Conservation (phyloP, 1,140 invertebrate species). For the Drosophila pectinifera region DNA sequence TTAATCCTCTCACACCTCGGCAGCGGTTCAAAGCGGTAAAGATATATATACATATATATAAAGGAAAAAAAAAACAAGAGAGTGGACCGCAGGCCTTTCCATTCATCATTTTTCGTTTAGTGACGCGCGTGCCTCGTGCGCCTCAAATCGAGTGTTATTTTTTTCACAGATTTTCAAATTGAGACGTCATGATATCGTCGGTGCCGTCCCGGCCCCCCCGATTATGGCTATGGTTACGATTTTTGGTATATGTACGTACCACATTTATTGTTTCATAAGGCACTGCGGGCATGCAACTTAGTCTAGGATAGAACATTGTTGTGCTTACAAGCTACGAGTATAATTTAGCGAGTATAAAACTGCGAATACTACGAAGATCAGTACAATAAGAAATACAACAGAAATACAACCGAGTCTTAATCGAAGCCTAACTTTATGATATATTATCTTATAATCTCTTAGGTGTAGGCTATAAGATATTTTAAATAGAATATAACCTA, state of each 20-base stretch:
- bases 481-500: constrained; percentile 7
- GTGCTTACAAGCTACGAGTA: constrained; percentile 39
- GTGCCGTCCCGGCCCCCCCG: constrained; percentile 20
- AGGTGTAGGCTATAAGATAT: background rate
- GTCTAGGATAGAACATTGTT: constrained; percentile 32
- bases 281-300: constrained; percentile 63
- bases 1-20: constrained; percentile 40
- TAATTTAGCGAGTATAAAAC: constrained; percentile 49
- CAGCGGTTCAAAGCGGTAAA: constrained; percentile 22
- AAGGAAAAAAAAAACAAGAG: constrained; percentile 21
- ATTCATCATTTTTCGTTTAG: constrained; percentile 81
- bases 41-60: constrained; percentile 9
- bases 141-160: constrained; percentile 65
- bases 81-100: constrained; percentile 66
- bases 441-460: constrained; percentile 7
- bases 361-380: constrained; percentile 74
- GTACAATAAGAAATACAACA: constrained; percentile 68
- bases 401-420: constrained; percentile 59
- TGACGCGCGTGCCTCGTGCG: constrained; percentile 80
- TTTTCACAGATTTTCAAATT: constrained; percentile 76
- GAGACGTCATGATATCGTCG: constrained; percentile 71
- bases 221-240: constrained; percentile 22
- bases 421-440: constrained; percentile 21
- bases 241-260: constrained; percentile 47
- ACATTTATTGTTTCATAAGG: constrained; percentile 76